Base-by-base conservation (phyloP, 2,888 invertebrate genomes). In the Polyommatus iphigenia region DNA sequence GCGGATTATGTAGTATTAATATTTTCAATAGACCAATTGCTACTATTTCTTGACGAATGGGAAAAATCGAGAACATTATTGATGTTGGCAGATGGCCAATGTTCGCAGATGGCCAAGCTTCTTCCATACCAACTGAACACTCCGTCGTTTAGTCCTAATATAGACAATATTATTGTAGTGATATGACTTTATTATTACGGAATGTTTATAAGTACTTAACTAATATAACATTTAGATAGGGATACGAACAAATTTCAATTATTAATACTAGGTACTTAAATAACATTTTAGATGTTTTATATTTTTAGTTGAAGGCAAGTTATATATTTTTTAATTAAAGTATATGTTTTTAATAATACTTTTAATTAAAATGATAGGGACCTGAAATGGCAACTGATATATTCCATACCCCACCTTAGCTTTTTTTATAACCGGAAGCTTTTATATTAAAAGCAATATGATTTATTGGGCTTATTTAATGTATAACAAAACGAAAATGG, bases 351-450 rank as follows among this genome's bases (percentile, higher is more conserved):
- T 18, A 18, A 18, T 0, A 54, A 54, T 54, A 46, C 29, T 15
- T 73, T 57, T 72, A 72, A n/a, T 72, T 54, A 77, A 73, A 59
- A 57, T 73, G 71, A 79, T 81, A 76, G 86, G 87, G 85, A 89
- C 89, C 89, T 90, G 89, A 89, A 80, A 78, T 59, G 80, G 85
- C 82, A 86, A 87, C 85, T 85, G 79, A 83, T 83, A 85, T 85
- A 90, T 89, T 90, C 89, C 89, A 88, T 80, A 82, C 80, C 85
- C 87, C 86, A 88, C 88, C 86, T 81, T 76, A 29, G 46, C 15
- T 62, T n/a, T 72, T 24, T 32, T 62, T 71, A 75, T 71, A 15
- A 46, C 54, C 18, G 54, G 18, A 18, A 54, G 77, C 54, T 71
- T 76, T 62, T 77, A 75, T 78, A 57, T 75, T 67, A 32, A 76